Conservation (phyloP, 1,140 invertebrate species). For the Himalopsyche phryganea region DNA sequence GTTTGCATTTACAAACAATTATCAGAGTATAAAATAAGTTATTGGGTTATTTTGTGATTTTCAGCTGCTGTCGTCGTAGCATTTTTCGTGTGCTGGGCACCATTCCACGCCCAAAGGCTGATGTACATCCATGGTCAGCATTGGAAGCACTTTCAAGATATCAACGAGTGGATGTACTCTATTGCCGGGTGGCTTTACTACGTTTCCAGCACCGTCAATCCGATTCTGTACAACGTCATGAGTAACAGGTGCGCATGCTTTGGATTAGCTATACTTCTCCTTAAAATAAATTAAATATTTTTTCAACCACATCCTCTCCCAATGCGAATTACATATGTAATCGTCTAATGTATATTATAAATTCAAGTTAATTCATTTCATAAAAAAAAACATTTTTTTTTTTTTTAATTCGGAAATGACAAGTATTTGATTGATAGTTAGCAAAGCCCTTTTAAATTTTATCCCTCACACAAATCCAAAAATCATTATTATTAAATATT, state of each 20-base stretch:
- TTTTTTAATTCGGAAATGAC: too few relatives aligned
- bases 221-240: slow-evolving; percentile 90
- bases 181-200: slow-evolving; percentile 82
- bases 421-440: too few relatives aligned
- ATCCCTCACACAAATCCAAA: too few relatives aligned
- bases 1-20: too few relatives aligned
- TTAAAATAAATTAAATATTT: not conserved
- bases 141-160: slow-evolving; percentile 57
- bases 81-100: slow-evolving; percentile 97
- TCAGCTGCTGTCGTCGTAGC: slow-evolving; percentile 90
- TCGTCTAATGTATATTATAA: too few relatives aligned
- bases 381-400: too few relatives aligned
- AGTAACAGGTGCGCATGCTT: slow-evolving; percentile 54
- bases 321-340: not conserved
- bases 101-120: slow-evolving; percentile 89
- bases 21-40: too few relatives aligned
- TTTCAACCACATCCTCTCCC: not conserved
- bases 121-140: slow-evolving; percentile 68
- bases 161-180: slow-evolving; percentile 78
- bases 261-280: not conserved
- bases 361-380: too few relatives aligned
- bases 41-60: slow-evolving; percentile 39
- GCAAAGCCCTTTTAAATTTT: too few relatives aligned
- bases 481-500: too few relatives aligned
- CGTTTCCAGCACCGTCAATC: slow-evolving; percentile 82